Evolutionary conservation across 2,888 invertebrate genomes (phyloP).

Genomic region (Cosmopolites sordidus): DNA sequence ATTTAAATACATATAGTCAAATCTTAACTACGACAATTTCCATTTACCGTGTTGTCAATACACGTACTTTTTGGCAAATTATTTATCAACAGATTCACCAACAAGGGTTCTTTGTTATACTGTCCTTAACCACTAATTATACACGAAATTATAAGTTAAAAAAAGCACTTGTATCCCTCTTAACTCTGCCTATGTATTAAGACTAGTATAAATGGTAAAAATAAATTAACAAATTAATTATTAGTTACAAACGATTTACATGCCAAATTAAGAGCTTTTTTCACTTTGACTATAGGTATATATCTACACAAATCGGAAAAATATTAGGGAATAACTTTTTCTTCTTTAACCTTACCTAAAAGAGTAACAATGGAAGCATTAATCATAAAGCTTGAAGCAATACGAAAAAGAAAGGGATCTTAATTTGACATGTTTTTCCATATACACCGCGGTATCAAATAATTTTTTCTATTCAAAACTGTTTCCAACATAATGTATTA

Average conservation of each 20-base stretch:
- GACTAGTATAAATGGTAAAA: conserved; percentile 19
- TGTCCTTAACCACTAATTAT: conserved; percentile 12
- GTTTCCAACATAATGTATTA: not conserved
- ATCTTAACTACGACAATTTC: not conserved
- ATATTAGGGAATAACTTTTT: too few relatives aligned
- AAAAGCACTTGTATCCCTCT: conserved; percentile 13
- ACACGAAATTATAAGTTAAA: conserved; percentile 14
- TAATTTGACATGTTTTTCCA: not conserved
- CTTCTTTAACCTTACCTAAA: too few relatives aligned
- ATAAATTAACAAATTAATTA: conserved; percentile 7
- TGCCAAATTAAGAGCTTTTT: not conserved
- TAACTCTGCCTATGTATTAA: conserved; percentile 10
- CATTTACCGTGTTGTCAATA: not conserved
- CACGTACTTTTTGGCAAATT: conserved; percentile 3
- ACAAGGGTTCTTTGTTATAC: conserved; percentile 9
- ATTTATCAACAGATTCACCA: conserved; percentile 11
- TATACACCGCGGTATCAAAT: not conserved
- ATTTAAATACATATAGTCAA: not conserved
- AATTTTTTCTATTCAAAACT: not conserved
- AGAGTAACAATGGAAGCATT: too few relatives aligned
- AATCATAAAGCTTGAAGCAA: too few relatives aligned
- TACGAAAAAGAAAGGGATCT: not conserved
- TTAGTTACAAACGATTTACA: not conserved
- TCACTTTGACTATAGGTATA: too few relatives aligned
- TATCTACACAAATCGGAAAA: too few relatives aligned